phyloP scores from a whole-genome alignment of 2,888 invertebrate species.

The Operophtera brumata region DNA sequence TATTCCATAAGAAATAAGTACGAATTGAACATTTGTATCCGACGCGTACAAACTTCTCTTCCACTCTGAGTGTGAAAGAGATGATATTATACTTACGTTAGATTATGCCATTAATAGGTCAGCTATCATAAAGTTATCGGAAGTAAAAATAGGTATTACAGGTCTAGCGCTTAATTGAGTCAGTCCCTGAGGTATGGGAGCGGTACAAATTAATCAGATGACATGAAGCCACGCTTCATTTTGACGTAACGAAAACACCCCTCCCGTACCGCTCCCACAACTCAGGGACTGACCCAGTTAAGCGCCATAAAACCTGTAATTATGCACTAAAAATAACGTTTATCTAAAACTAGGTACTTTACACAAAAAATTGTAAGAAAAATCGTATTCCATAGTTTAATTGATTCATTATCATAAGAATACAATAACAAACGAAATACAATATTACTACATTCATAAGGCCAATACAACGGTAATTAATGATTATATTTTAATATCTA shows the following conservation, averaged over 20 bases:
- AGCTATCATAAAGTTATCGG: background rate
- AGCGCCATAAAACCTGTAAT: too few species aligned
- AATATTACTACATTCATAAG: slow-evolving; percentile 20
- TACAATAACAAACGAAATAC: slow-evolving; percentile 25
- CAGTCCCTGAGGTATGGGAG: too few species aligned
- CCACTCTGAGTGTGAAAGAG: background rate
- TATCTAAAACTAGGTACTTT: slow-evolving; percentile 19
- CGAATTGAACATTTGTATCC: background rate
- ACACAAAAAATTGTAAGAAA: slow-evolving; percentile 34
- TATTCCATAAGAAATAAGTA: slow-evolving; percentile 9
- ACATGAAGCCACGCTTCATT: too few species aligned
- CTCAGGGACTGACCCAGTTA: too few species aligned
- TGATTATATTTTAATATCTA: slow-evolving; percentile 15
- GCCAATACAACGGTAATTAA: slow-evolving; percentile 21
- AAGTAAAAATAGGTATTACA: slow-evolving; percentile 13
- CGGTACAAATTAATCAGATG: too few species aligned
- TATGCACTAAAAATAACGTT: too few species aligned
- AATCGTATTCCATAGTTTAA: slow-evolving; percentile 41
- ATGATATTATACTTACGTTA: background rate
- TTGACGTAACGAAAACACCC: too few species aligned
- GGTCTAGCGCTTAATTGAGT: too few species aligned
- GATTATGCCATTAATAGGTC: background rate
- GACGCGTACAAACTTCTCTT: background rate
- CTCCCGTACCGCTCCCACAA: too few species aligned
- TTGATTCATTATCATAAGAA: slow-evolving; percentile 44